Conservation (phyloP, 2,888 invertebrate species). For the Plebejus melissa region DNA sequence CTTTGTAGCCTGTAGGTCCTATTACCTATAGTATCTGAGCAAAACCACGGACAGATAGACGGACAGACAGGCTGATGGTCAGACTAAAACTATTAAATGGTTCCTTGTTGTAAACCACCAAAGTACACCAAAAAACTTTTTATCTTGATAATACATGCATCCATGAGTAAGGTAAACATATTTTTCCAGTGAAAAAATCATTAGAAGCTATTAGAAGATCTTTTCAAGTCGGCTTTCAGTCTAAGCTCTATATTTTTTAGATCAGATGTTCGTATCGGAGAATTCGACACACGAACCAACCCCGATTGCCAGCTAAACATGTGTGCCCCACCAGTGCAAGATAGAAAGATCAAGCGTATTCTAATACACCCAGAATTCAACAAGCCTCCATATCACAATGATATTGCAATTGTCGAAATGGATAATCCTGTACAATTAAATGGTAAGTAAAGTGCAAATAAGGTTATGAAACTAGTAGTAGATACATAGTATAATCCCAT, state of each 20-base stretch:
- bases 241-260: constrained; percentile 40
- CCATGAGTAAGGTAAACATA: too few relatives aligned
- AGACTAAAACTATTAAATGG: too few relatives aligned
- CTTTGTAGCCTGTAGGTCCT: too few relatives aligned
- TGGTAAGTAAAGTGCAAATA: constrained; percentile 45
- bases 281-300: constrained; percentile 69
- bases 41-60: too few relatives aligned
- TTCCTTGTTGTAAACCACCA: too few relatives aligned
- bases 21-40: too few relatives aligned
- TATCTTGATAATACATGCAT: too few relatives aligned
- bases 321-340: constrained; percentile 66
- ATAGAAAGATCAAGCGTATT: constrained; percentile 60
- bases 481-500: not conserved
- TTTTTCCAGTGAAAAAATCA: too few relatives aligned
- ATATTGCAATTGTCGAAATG: constrained; percentile 80
- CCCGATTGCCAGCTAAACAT: constrained; percentile 61
- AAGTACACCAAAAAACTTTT: too few relatives aligned
- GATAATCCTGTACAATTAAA: constrained; percentile 61
- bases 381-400: constrained; percentile 70
- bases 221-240: not conserved
- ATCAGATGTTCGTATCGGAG: constrained; percentile 81
- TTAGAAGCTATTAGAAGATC: too few relatives aligned
- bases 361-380: constrained; percentile 75
- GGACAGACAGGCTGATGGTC: too few relatives aligned
- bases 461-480: not conserved